A percentile compares a stretch with the other conserved stretches of the same genome.
Evolutionary conservation across 92 coral and sea anemone species (phyloP).

Genomic region (Parazoanthus atlanticus): DNA sequence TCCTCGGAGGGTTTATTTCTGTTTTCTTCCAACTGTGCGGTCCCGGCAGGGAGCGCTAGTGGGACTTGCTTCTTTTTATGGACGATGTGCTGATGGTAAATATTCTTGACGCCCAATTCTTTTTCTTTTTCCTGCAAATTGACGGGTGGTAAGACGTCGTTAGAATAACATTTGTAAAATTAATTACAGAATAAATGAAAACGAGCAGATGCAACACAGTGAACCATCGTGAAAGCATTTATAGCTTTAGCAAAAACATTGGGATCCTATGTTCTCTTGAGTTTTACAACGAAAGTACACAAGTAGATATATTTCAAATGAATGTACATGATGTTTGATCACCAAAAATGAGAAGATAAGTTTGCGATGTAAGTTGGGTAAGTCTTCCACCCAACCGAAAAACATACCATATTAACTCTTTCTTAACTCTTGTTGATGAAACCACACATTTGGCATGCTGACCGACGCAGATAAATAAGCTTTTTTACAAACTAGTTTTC

Average conservation of each 20-base stretch:
- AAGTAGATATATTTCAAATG: too few species aligned
- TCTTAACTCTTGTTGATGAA: too few species aligned
- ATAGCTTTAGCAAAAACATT: neutral
- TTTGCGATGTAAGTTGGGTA: too few species aligned
- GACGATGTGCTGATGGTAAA: slow-evolving; percentile 85
- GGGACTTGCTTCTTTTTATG: slow-evolving; percentile 73
- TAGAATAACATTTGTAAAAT: neutral
- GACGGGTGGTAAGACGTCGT: slow-evolving; percentile 6
- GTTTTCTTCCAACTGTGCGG: slow-evolving; percentile 19
- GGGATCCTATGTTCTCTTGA: neutral
- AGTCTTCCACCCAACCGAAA: too few species aligned
- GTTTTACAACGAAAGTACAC: neutral
- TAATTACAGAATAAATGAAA: neutral
- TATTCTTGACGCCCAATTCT: slow-evolving; percentile 81
- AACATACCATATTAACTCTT: too few species aligned
- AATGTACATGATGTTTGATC: too few species aligned
- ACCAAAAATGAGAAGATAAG: too few species aligned
- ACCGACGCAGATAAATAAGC: too few species aligned
- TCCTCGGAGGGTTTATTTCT: slow-evolving; percentile 16
- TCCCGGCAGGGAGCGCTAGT: slow-evolving; percentile 69
- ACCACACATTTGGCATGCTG: too few species aligned
- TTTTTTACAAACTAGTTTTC: too few species aligned
- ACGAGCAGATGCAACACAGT: neutral
- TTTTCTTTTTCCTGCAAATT: slow-evolving; percentile 78
- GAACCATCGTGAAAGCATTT: neutral